These are phyloP conservation scores for Gasteruption jaculator DNA, from an alignment of 2,888 invertebrate genomes.

Conservation along the genomic window DNA sequence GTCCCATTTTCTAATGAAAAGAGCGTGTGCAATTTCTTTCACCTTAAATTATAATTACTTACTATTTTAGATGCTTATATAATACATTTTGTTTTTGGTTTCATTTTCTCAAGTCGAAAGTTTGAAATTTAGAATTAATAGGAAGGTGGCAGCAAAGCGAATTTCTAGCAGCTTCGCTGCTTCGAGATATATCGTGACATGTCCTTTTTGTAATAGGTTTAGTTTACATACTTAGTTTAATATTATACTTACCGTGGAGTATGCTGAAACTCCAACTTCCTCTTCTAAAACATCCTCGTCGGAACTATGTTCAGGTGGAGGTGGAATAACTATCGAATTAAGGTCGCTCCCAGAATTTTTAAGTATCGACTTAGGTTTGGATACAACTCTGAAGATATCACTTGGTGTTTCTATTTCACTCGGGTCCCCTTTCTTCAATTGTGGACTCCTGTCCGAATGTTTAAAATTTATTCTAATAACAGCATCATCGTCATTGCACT, in stretches of 20 bases:
- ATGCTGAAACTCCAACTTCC: constrained; percentile 25
- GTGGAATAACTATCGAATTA: constrained; percentile 7
- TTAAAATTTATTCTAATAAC: constrained; percentile 36
- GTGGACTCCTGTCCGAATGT: constrained; percentile 30
- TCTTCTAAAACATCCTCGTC: constrained; percentile 26
- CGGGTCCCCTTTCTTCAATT: constrained; percentile 10
- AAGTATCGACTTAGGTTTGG: constrained; percentile 41
- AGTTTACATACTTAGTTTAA: background rate
- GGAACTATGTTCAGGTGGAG: constrained; percentile 19
- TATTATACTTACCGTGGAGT: constrained; percentile 28
- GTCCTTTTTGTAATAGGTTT: constrained; percentile 11
- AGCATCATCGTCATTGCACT: constrained; percentile 23
- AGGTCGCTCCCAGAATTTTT: constrained; percentile 35
- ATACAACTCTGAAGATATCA: constrained; percentile 38
- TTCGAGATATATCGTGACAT: too few relatives aligned
- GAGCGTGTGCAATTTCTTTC: too few relatives aligned
- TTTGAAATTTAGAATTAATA: background rate
- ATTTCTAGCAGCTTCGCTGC: background rate
- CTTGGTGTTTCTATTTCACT: constrained; percentile 32
- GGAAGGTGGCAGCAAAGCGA: background rate
- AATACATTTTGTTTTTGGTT: background rate
- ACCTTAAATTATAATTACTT: too few relatives aligned
- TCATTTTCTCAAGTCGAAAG: background rate
- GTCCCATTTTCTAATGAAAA: too few relatives aligned
- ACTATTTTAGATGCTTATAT: too few relatives aligned